Percentiles rank a stretch among this genome's conserved stretches.
Conservation (phyloP, 2,888 invertebrate genomes). For the Drosophila yooni region DNA sequence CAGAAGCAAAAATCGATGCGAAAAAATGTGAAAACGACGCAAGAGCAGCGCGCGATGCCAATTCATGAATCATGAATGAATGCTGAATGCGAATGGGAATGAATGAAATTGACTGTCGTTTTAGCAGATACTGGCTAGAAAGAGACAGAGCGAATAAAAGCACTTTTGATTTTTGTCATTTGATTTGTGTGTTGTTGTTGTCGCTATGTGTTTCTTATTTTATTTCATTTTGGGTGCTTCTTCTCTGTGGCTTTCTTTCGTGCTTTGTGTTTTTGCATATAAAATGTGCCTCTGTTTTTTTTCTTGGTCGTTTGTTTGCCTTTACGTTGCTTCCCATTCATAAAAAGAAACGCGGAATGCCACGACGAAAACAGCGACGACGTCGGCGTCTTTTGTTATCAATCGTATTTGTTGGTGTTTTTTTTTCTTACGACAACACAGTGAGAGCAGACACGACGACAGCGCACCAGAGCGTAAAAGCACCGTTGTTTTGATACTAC, state of each 20-base stretch:
- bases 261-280: constrained; percentile 41
- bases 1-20: constrained; percentile 27
- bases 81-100: constrained; percentile 30
- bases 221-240: constrained; percentile 29
- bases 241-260: constrained; percentile 37
- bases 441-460: constrained; percentile 43
- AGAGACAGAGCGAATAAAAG: constrained; percentile 38
- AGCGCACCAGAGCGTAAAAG: constrained; percentile 44
- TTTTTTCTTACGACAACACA: constrained; percentile 36
- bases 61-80: constrained; percentile 63
- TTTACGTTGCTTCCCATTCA: constrained; percentile 57
- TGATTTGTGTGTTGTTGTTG: constrained; percentile 38
- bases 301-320: constrained; percentile 32
- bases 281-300: constrained; percentile 43
- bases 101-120: constrained; percentile 73
- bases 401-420: constrained; percentile 40
- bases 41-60: constrained; percentile 29
- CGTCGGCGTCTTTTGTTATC: constrained; percentile 63
- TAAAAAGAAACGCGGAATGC: constrained; percentile 62
- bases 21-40: constrained; percentile 59
- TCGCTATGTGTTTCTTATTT: constrained; percentile 11
- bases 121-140: constrained; percentile 15
- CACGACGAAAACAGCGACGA: constrained; percentile 26
- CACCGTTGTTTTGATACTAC: constrained; percentile 62
- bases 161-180: constrained; percentile 67